These are phyloP conservation scores for Stomatorhinus ivindoensis DNA, from an alignment of 2,113 vertebrate species.

Conservation along the genomic window DNA sequence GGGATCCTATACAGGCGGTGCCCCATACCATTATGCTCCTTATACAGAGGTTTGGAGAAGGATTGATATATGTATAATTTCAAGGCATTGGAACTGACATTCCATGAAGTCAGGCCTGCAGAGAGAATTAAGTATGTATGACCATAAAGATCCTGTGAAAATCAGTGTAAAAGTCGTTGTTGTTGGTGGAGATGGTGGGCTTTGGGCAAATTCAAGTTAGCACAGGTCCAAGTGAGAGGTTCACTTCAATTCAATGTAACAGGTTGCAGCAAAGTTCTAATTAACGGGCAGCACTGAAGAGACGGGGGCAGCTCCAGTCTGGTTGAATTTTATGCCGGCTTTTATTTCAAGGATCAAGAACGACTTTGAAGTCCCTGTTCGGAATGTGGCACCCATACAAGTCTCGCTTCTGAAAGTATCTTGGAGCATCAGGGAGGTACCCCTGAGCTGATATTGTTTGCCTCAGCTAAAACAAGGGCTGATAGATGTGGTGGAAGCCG, in stretches of 20 bases:
- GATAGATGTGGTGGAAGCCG: background rate
- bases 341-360: background rate
- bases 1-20: background rate
- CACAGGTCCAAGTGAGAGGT: background rate
- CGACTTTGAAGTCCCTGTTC: background rate
- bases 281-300: background rate
- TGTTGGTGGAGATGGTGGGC: background rate
- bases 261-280: conserved; percentile 5
- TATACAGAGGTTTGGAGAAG: background rate
- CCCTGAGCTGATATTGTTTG: background rate
- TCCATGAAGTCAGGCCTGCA: background rate
- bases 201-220: background rate
- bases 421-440: background rate
- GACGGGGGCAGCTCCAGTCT: background rate
- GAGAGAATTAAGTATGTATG: background rate
- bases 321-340: background rate
- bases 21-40: background rate
- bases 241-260: background rate
- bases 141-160: background rate
- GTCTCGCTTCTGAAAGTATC: background rate
- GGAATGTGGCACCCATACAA: background rate
- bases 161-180: background rate
- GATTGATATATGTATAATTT: background rate
- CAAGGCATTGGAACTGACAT: background rate
- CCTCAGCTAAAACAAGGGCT: background rate